These are phyloP conservation scores for Eulimnadia texana DNA, from an alignment of 1,140 invertebrate species.

Conservation along the genomic window DNA sequence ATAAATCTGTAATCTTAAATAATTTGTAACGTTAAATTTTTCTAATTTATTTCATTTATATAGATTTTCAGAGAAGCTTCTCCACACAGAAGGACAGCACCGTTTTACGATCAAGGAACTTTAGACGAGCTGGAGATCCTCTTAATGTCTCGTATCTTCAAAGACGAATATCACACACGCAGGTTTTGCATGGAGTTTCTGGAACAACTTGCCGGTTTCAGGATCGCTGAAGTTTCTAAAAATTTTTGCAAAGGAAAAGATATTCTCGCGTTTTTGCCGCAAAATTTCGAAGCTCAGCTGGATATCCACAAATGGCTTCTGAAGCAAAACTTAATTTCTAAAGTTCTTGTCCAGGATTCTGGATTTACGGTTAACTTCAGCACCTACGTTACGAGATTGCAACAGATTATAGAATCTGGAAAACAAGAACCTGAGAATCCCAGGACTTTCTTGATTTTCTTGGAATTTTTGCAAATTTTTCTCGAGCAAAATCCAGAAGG, in stretches of 20 bases:
- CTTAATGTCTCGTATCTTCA: not conserved
- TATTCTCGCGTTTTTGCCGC: not conserved
- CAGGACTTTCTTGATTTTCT: not conserved
- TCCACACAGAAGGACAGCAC: not conserved
- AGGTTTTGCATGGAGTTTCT: constrained; percentile 1
- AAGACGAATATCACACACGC: not conserved
- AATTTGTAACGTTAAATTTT: too few species aligned
- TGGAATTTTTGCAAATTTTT: not conserved
- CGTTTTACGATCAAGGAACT: constrained; percentile 2
- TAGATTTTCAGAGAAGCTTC: not conserved
- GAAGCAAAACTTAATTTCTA: not conserved
- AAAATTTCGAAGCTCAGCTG: not conserved
- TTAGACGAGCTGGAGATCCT: not conserved
- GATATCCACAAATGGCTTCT: not conserved
- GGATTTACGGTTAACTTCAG: not conserved
- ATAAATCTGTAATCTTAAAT: too few species aligned
- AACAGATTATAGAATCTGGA: not conserved
- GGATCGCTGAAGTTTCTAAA: not conserved
- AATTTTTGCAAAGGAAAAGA: not conserved
- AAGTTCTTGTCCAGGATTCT: not conserved
- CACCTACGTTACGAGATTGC: not conserved
- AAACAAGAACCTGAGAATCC: not conserved
- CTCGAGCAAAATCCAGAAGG: not conserved
- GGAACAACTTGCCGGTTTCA: not conserved
- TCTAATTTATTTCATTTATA: not conserved